Base-by-base conservation (phyloP, 2,888 invertebrate genomes). In the Steinernema hermaphroditum region DNA sequence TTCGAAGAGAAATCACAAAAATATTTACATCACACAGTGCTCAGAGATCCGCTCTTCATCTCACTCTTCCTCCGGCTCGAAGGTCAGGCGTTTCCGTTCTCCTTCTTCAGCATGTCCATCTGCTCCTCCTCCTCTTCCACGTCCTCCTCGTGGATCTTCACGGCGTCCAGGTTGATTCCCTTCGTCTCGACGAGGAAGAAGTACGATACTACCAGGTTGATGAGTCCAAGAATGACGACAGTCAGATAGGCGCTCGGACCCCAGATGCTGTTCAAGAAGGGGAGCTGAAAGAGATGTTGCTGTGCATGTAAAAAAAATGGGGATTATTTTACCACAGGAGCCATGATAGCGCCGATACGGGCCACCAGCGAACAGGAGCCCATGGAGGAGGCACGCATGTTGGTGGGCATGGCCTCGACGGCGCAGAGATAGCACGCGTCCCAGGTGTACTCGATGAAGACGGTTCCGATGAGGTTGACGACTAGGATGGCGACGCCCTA, bases 381-480 rank as follows among this genome's bases (percentile, higher is more conserved):
- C n/a, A 83, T 78, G 14, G 83, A 81, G 27, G 78, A 77, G 8
- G 83, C 82, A n/a, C 84, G 76, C 68, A 80, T 77, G 2, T 77
- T 73, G 14, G 84, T 85, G 57, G 85, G 82, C 81, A 84, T 82
- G 19, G 80, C 77, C 68, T 85, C 85, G 6, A 85, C 82, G 8
- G 83, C 82, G 68, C 83, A 84, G 12, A 85, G 76, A 72, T 85
- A 85, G 69, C 83, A 83, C 0, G 85, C 85, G 75, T 85, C 85
- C 85, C 86, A 85, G 2, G 84, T 85, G 75, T 85, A 84, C 73
- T 85, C 86, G 73, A 86, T 83, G 79, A 86, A 85, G 0, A 85
- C 80, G 2, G 82, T 83, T 46, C 86, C 86, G 69, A 84, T 74
- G 14, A 86, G 70, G 70, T 83, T 83, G 34, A 83, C 77, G 12